Percentiles rank a stretch among this genome's conserved stretches.
phyloP scores from a whole-genome alignment of 1,140 invertebrate genomes.

The Trachymyrmex septentrionalis region DNA sequence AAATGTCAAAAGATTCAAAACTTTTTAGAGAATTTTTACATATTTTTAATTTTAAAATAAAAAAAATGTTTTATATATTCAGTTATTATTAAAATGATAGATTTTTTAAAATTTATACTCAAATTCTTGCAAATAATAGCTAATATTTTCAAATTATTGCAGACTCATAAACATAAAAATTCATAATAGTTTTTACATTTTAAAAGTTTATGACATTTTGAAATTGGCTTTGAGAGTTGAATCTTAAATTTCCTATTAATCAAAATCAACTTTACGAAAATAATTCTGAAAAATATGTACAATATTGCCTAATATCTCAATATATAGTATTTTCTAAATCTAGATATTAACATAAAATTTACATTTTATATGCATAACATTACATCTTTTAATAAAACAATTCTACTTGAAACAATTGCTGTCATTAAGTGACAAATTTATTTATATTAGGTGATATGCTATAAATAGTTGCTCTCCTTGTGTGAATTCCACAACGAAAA shows the following conservation, averaged over 20 bases:
- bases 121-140: not conserved
- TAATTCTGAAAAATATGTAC: not conserved
- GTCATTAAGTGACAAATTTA: not conserved
- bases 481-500: not conserved
- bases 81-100: not conserved
- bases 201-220: not conserved
- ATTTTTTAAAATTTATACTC: not conserved
- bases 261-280: not conserved
- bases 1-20: no score
- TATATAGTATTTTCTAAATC: not conserved
- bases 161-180: not conserved
- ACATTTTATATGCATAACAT: not conserved
- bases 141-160: constrained; percentile 5
- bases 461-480: no score
- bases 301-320: not conserved
- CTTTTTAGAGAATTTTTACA: no score
- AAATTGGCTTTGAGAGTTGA: not conserved
- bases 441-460: not conserved
- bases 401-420: not conserved
- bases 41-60: no score
- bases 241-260: not conserved
- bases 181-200: not conserved
- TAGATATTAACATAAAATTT: not conserved
- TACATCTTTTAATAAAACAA: not conserved
- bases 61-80: not conserved